phyloP scores from a whole-genome alignment of 1,140 invertebrate genomes.

The Cepaea nemoralis region DNA sequence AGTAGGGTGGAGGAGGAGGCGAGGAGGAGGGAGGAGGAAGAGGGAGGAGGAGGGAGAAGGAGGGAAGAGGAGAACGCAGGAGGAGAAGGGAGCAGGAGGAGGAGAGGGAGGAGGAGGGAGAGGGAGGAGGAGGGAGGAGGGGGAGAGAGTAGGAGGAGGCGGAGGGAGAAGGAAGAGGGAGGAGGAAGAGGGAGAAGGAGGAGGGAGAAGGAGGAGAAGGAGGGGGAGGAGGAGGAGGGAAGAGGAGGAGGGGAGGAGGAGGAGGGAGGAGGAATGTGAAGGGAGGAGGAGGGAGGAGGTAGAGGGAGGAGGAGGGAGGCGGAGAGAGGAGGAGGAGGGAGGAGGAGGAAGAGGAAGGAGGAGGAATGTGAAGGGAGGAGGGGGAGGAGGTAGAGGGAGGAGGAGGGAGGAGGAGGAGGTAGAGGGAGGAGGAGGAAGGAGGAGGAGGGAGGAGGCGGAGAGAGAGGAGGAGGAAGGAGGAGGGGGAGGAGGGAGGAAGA shows the following conservation, averaged over 20 bases:
- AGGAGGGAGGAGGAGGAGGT: neutral
- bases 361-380: too few species aligned
- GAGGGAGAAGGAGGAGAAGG: constrained; percentile 14
- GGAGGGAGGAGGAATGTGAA: too few species aligned
- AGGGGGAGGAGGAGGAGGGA: neutral
- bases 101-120: neutral
- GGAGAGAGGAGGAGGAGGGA: neutral
- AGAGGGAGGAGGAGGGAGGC: too few species aligned
- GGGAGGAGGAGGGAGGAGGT: too few species aligned
- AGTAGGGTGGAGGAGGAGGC: too few species aligned
- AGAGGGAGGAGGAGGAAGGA: neutral
- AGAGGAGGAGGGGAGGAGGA: neutral
- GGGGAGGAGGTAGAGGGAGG: neutral
- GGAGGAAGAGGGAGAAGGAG: neutral
- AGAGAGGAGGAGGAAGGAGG: neutral
- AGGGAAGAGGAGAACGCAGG: too few species aligned
- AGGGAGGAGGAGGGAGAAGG: too few species aligned
- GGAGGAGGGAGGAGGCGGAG: too few species aligned
- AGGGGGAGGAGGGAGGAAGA: neutral
- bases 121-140: neutral
- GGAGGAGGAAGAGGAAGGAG: neutral
- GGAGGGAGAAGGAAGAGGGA: too few species aligned
- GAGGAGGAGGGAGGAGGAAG: too few species aligned
- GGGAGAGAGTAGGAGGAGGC: too few species aligned
- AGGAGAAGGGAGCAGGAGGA: neutral